phyloP scores from a whole-genome alignment of 2,888 invertebrate genomes.

The Plagodis pulveraria region DNA sequence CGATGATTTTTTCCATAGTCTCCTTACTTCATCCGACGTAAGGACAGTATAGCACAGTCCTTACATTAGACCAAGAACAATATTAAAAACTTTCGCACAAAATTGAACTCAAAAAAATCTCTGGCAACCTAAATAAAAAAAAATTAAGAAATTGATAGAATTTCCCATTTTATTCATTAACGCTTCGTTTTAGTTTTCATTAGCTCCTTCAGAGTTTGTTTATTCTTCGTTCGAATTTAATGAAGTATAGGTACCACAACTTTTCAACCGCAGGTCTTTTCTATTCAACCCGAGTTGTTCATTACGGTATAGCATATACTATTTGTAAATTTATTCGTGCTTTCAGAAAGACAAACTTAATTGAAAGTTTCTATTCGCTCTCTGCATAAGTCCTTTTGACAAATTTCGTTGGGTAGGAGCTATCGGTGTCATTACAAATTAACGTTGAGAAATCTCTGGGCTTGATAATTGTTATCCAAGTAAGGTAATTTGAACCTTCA shows the following conservation, averaged over 20 bases:
- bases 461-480: conserved; percentile 26
- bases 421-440: conserved; percentile 31
- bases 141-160: too few species aligned
- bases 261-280: conserved; percentile 4
- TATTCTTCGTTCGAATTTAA: conserved; percentile 12
- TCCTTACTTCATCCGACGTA: too few species aligned
- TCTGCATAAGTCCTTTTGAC: conserved; percentile 36
- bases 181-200: conserved; percentile 7
- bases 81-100: too few species aligned
- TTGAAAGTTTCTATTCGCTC: conserved; percentile 25
- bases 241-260: conserved; percentile 9
- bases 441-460: conserved; percentile 32
- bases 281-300: conserved; percentile 14
- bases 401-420: conserved; percentile 34
- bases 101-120: too few species aligned
- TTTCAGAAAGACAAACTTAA: conserved; percentile 27
- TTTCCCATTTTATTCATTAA: too few species aligned
- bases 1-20: too few species aligned
- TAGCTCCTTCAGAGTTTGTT: conserved; percentile 10
- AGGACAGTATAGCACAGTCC: too few species aligned
- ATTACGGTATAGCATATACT: conserved; percentile 25
- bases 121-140: too few species aligned
- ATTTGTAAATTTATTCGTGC: conserved; percentile 24
- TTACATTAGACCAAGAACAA: too few species aligned
- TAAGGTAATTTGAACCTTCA: conserved; percentile 23